These are phyloP conservation scores for Actinernus sp. DNA, from an alignment of 92 coral and sea anemone genomes.

Conservation along the genomic window DNA sequence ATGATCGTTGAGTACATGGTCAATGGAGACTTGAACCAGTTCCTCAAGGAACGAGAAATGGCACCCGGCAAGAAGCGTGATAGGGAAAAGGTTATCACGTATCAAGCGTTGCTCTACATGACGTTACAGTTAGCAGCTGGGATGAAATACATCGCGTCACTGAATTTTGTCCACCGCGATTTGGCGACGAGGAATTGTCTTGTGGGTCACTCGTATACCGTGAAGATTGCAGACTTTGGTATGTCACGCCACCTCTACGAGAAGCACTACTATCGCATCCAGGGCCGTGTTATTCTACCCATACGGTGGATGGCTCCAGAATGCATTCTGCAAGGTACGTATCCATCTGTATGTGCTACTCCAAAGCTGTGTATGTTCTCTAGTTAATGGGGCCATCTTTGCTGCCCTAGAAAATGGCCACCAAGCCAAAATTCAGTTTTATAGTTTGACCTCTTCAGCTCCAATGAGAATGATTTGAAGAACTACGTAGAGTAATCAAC, in stretches of 20 bases:
- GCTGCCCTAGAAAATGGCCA: too few relatives aligned
- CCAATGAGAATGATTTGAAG: too few relatives aligned
- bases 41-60: slow-evolving; percentile 74
- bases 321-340: slow-evolving; percentile 95
- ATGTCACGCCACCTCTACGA: slow-evolving; percentile 96
- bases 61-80: slow-evolving; percentile 44
- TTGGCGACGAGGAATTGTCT: slow-evolving; percentile 95
- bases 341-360: too few relatives aligned
- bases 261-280: slow-evolving; percentile 96
- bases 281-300: slow-evolving; percentile 93
- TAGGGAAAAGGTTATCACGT: slow-evolving; percentile 42
- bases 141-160: slow-evolving; percentile 96
- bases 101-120: slow-evolving; percentile 90
- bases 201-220: slow-evolving; percentile 95
- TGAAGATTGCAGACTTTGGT: slow-evolving; percentile 99
- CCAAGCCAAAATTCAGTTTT: too few relatives aligned
- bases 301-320: slow-evolving; percentile 99
- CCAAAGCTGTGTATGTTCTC: too few relatives aligned
- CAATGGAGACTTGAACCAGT: slow-evolving; percentile 97
- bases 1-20: slow-evolving; percentile 99
- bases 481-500: too few relatives aligned
- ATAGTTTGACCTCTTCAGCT: too few relatives aligned
- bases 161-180: slow-evolving; percentile 95
- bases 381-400: too few relatives aligned
- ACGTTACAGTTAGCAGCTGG: slow-evolving; percentile 93